Evolutionary conservation across 2,888 invertebrate genomes (phyloP), one percentile per base, ranked within the genome.

Genomic region (Rhodophaea formosa): DNA sequence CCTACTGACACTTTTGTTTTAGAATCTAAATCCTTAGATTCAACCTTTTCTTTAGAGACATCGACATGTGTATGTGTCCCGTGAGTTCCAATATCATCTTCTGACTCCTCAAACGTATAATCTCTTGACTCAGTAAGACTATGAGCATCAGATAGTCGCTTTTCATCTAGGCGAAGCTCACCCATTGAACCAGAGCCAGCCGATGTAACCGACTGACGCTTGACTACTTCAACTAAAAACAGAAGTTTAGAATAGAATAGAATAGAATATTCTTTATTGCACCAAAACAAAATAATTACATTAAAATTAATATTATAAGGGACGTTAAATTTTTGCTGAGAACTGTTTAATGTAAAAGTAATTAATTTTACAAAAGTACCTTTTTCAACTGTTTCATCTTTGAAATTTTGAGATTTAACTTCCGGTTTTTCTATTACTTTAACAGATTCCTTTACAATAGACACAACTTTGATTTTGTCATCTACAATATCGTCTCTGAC

Each of bases 101-200:
- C 92, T 0, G 92, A 92, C 65, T 92, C 92, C 66, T 92, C 92
- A 65, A 92, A 92, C 0, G 92, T 92, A 57, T 92, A 92, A 65
- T 92, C 92, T 62, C 85, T 81, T 0, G 92, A 92, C 64, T 92
- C 92, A 44, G 92, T 92, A 1, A 92, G 68, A 61, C 92, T 92
- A 30, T 87, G 84, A 47, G 91, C 92, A 69, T 92, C 92, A 53
- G 92, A 92, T 8, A 84, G 74, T 44, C 92, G 81, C 68, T 92
- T 92, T 62, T 91, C 91, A 65, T 89, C 88, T 57, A 91, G 71
- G 30, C 89, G 84, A 1, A 92, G 72, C 63, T 92, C 92, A 65
- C 84, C 75, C 7, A 84, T 67, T 10, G 90, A 88, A 35, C 88
- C 88, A 15, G 90, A 91, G 23, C 87, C 89, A 32, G 86, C 87